These are phyloP conservation scores for Parnassius glacialis DNA, from an alignment of 2,888 invertebrate species.

Conservation along the genomic window DNA sequence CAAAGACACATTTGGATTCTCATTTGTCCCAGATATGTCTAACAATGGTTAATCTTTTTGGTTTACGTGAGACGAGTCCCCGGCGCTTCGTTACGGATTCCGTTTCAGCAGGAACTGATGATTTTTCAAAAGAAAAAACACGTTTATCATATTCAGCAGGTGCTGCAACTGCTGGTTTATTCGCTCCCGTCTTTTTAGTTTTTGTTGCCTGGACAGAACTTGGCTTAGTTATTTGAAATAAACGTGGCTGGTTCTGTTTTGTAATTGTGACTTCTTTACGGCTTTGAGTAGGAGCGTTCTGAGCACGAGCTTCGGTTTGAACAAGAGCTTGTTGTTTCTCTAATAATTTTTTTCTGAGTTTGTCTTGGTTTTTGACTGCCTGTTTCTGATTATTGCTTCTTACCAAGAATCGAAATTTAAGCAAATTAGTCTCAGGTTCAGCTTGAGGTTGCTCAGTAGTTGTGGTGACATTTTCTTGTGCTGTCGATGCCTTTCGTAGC, in stretches of 20 bases:
- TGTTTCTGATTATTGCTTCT: constrained; percentile 51
- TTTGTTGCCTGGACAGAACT: constrained; percentile 36
- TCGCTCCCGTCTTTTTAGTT: constrained; percentile 41
- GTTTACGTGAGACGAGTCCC: constrained; percentile 40
- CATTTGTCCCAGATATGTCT: constrained; percentile 56
- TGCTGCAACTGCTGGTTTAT: constrained; percentile 37
- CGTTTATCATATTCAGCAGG: constrained; percentile 27
- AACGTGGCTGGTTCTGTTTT: constrained; percentile 40
- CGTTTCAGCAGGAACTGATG: constrained; percentile 44
- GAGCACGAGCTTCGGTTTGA: constrained; percentile 47
- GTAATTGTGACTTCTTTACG: constrained; percentile 44
- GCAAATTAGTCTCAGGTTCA: constrained; percentile 29
- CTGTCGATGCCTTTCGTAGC: constrained; percentile 27
- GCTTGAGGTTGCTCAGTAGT: constrained; percentile 19
- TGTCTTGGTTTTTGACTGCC: constrained; percentile 48
- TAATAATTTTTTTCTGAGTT: constrained; percentile 36
- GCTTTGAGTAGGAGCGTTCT: constrained; percentile 40
- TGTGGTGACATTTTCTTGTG: constrained; percentile 9
- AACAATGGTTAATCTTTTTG: constrained; percentile 46
- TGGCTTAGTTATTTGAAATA: constrained; percentile 41
- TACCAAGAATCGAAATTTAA: constrained; percentile 45
- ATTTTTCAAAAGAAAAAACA: constrained; percentile 41
- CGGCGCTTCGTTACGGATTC: constrained; percentile 43
- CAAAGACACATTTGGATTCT: constrained; percentile 29
- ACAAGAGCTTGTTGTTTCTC: constrained; percentile 49